Base-by-base conservation (phyloP, 2,113 vertebrate genomes). In the Plectropomus leopardus region DNA sequence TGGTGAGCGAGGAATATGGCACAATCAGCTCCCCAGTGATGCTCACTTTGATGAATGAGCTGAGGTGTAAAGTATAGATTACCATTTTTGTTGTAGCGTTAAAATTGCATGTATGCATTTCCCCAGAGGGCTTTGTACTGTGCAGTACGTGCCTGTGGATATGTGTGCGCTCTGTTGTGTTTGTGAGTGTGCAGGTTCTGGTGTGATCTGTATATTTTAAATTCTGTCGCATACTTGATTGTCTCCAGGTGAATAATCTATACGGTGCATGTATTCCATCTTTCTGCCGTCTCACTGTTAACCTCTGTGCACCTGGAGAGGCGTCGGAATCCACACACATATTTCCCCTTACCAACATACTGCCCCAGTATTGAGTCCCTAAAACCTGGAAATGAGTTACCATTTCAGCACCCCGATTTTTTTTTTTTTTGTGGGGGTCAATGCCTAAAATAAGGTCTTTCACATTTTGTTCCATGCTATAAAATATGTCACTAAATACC, bases 21-120 rank as follows among this genome's bases (percentile, higher is more conserved):
- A 59, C 86, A 51, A 86, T 88, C 85, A 82, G 84, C 80, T 90
- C 80, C 80, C 84, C 45, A 23, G 65, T 64, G 80, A 83, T 75
- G 69, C 74, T 71, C 72, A 60, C 86, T 86, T 88, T 88, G 86
- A 93, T 93, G 86, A 89, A 92, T 87, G 83, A 83, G 87, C 74
- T 69, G 76, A 80, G 57, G 69, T 77, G 73, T 65, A 80, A 77
- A 76, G 87, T 87, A 88, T 87, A 78, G 86, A 91, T 90, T 88
- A 78, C 72, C 79, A 76, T 84, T 86, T 86, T 72, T 72, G 72
- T 86, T 63, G 69, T 21, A 47, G 32, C 32, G 48, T 83, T 23
- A 13, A 64, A 81, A 83, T 59, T 69, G 64, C 68, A 80, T 72
- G 48, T 75, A 77, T 81, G 74, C 15, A 78, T 83, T 80, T 80